Percentiles rank a stretch among this genome's conserved stretches.
phyloP scores from a whole-genome alignment of 2,797 vertebrate species.

The Rhinella marina region DNA sequence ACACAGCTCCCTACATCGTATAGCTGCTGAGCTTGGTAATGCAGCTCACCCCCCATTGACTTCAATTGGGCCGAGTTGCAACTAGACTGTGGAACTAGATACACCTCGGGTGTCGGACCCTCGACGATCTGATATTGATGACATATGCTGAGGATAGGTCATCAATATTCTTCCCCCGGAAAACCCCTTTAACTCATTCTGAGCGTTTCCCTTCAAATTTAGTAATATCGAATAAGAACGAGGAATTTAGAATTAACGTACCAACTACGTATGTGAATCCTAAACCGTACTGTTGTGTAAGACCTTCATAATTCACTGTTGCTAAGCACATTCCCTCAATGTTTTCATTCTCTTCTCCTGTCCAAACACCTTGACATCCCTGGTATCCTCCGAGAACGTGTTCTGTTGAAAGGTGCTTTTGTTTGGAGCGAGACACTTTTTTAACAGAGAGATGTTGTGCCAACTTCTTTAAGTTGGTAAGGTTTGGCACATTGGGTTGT shows the following conservation, averaged over 20 bases:
- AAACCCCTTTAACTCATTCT: no score
- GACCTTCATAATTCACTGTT: background rate
- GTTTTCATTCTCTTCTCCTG: background rate
- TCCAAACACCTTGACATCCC: conserved; percentile 36
- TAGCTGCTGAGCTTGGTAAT: no score
- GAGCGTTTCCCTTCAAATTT: no score
- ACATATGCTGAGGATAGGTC: no score
- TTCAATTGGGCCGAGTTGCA: no score
- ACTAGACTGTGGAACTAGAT: no score
- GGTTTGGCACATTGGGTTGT: conserved; percentile 54
- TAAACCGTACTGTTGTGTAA: background rate
- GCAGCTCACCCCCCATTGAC: no score
- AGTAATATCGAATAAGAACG: background rate
- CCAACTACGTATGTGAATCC: background rate
- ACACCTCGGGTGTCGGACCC: no score
- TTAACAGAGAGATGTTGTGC: conserved; percentile 21
- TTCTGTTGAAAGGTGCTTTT: conserved; percentile 53
- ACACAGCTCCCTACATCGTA: no score
- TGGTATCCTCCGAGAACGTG: conserved; percentile 38
- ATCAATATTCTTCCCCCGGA: no score
- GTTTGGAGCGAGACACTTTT: background rate
- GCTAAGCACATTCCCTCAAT: background rate
- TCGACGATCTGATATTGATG: no score
- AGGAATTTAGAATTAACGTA: background rate
- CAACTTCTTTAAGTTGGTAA: conserved; percentile 39